Base-by-base conservation (phyloP, 2,797 vertebrate genomes). In the Artibeus jamaicensis region DNA sequence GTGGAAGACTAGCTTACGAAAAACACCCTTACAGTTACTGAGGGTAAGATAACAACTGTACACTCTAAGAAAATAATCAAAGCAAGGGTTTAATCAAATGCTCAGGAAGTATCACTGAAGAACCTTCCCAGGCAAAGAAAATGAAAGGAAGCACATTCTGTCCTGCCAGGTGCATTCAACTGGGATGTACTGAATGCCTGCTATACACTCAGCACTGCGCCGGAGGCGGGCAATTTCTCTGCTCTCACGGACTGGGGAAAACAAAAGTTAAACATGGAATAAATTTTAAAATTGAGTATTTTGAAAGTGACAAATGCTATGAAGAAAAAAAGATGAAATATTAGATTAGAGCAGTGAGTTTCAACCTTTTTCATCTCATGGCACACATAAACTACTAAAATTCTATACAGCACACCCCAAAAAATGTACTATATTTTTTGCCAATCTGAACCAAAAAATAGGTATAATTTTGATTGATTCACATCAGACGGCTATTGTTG, bases 51-150 rank as follows among this genome's bases (percentile, higher is more conserved):
- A 83, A 85, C 95, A 96, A 74, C 9, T 81, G 1, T 62, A 65
- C 53, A 32, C 21, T 91, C 77, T 78, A 82, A 50, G 22, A 95
- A 92, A 90, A 88, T 90, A 94, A 88, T 19, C 21, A 95, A 92
- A 96, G 74, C 84, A 96, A 86, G 67, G 39, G 16, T 82, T 90
- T 9, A 67, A 85, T 62, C 37, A 93, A 86, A 77, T 57, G 82
- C 18, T 92, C 53, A 82, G 76, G 57, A 89, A 73, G 34, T 44
- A 57, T 71, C 44, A 22, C 78, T 79, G 62, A 93, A 67, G 74
- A 77, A 78, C 26, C 22, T 39, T 18, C 7, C 24, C 48, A 59
- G 53, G 34, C 9, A 74, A 83, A n/a, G 29, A 87, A 39, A 34
- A 46, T 14, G 9, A 65, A 84, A 70, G n/a, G 19, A 84, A 11